Evolutionary conservation across 2,113 vertebrate species (phyloP), one percentile per base, ranked within the genome.

Genomic region (Cathartes aura): DNA sequence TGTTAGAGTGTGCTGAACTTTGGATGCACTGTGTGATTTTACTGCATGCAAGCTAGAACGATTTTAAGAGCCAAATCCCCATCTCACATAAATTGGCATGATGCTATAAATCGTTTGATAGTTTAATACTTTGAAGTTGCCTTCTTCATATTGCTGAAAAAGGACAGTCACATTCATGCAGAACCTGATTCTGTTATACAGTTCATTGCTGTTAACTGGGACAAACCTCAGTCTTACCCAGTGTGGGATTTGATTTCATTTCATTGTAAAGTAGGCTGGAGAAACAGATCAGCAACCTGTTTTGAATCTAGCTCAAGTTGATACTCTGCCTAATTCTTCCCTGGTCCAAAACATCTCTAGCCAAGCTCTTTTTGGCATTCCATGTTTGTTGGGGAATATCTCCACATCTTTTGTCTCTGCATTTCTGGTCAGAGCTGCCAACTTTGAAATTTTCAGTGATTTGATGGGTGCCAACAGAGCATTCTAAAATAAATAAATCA

Each of bases 61-160:
- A 53, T 64, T 92, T 95, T 96, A 91, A 92, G 47, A 87, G 56
- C 63, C 83, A 95, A 81, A 94, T 75, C n/a, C 27, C 30, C 64
- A 50, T 67, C 81, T 87, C 53, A 29, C 34, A 64, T 48, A 89
- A 93, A 91, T 42, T 84, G 81, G 34, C 42, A 68, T 53, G 87
- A 42, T 48, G 76, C 27, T 95, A 45, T 93, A 89, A 87, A 96
- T 91, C 1, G 1, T 87, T 75, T 52, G 15, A 87, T 27, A 45
- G 56, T 64, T 91, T 87, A 84, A 64, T 74, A 75, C 64, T 83
- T 79, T 48, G 58, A 79, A 78, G 74, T 66, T 79, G 59, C 42
- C 27, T 83, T 60, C 62, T 56, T 79, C 73, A 29, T 23, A 12
- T 17, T 42, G 50, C 48, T 72, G 70, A 43, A 55, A 80, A 81